phyloP scores from a whole-genome alignment of 2,888 invertebrate species.

The Steinernema carpocapsae region DNA sequence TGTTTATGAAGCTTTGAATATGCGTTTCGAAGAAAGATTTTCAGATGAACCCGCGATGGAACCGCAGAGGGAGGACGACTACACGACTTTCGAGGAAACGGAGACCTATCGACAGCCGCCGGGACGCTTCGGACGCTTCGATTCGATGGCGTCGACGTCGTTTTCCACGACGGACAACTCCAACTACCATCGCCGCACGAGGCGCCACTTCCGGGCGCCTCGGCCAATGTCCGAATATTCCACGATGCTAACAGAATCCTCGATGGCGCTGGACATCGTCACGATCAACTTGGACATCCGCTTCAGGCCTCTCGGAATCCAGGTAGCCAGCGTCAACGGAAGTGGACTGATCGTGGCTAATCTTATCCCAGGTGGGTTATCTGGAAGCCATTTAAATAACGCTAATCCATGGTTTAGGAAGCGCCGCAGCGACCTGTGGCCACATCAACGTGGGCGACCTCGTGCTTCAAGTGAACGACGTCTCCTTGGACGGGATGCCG shows the following conservation, averaged over 20 bases:
- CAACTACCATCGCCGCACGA: conserved; percentile 4
- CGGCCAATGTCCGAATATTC: conserved; percentile 22
- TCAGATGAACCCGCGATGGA: conserved; percentile 22
- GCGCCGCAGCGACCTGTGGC: conserved; percentile 18
- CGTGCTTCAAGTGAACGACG: conserved; percentile 17
- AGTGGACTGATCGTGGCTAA: conserved; percentile 25
- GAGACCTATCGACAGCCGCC: background rate
- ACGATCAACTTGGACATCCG: conserved; percentile 21
- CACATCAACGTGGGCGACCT: conserved; percentile 9
- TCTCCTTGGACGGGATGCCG: conserved; percentile 20
- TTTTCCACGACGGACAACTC: conserved; percentile 29
- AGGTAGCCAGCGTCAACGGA: conserved; percentile 27
- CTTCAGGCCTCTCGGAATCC: conserved; percentile 7
- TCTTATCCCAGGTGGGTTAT: background rate
- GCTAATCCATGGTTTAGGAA: background rate
- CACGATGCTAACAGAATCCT: conserved; percentile 22
- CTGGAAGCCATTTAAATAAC: background rate
- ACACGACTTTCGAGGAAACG: conserved; percentile 26
- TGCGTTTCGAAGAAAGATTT: too few relatives aligned
- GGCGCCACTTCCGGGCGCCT: conserved; percentile 4
- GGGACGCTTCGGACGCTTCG: background rate
- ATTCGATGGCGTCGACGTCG: conserved; percentile 28
- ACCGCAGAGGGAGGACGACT: conserved; percentile 23
- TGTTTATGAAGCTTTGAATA: too few relatives aligned
- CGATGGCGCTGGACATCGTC: conserved; percentile 24